Evolutionary conservation across 1,140 invertebrate species (phyloP), one percentile per base, ranked within the genome.

Genomic region (Colletes latitarsis): DNA sequence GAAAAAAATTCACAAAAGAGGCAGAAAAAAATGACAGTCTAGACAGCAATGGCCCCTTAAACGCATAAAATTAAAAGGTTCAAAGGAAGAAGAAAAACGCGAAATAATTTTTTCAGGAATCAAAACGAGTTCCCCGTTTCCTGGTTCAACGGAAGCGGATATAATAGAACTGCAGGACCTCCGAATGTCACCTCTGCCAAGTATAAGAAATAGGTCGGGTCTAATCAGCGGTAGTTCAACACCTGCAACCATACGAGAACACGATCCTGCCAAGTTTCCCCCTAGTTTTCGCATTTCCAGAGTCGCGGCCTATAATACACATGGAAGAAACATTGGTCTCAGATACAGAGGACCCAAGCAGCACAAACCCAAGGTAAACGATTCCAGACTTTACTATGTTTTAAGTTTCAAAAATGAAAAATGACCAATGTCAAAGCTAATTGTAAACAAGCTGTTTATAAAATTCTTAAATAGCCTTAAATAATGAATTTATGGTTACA

Each of bases 151-250:
- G 0, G 92, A 93, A 21, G 90, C 92, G 12, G 93, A 93, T 58
- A 93, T 93, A 64, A 97, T 97, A 77, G 96, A 97, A 89, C 93
- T 97, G 49, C 96, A 97, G 90, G 97, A 97, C 88, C 94, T 97
- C 9, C 93, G 96, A 87, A 95, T 97, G 95, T 97, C 97, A 67
- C 97, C 97, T 14, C 95, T 98, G 84, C 96, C 97, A 52, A 97
- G 97, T 60, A 96, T 98, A 76, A 94, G 97, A 66, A 93, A 89
- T 64, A 89, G 92, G 66, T 92, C 92, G 1, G 92, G 92, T 6
- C 43, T 93, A n/a, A 43, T 84, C 30, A 15, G 86, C 78, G 43
- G 78, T 70, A 57, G 81, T 41, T 72, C 77, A 57, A 83, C 83
- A 17, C 74, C 78, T 15, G 86, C 72, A 53, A 30, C 78, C 9